Evolutionary conservation across 2,888 invertebrate species (phyloP).

Genomic region (Prosopocoilus inquinatus): DNA sequence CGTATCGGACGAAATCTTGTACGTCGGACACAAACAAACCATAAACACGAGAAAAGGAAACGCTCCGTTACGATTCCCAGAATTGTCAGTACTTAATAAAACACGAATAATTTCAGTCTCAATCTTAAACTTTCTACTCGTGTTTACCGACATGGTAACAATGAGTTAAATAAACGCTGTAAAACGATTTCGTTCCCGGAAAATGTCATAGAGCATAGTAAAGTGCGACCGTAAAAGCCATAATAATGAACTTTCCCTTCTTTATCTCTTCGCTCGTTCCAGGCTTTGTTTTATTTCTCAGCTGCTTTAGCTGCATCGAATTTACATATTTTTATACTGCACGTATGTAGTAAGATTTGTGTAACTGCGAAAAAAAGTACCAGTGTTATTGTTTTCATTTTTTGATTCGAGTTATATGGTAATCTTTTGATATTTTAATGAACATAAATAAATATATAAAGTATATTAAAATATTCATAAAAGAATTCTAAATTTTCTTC

Average conservation of each 20-base stretch:
- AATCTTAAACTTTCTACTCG: conserved; percentile 10
- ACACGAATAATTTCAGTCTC: background rate
- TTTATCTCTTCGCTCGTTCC: conserved; percentile 24
- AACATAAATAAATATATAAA: too few relatives aligned
- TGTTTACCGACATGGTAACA: conserved; percentile 11
- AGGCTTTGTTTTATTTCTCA: conserved; percentile 3
- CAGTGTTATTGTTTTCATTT: background rate
- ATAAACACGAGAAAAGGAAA: too few relatives aligned
- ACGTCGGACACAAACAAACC: too few relatives aligned
- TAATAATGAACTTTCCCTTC: conserved; percentile 28
- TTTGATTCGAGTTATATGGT: too few relatives aligned
- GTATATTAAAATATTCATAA: too few relatives aligned
- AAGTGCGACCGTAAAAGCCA: conserved; percentile 28
- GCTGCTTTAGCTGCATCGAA: background rate
- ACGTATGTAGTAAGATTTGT: background rate
- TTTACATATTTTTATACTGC: background rate
- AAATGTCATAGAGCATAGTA: conserved; percentile 20
- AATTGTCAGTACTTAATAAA: background rate
- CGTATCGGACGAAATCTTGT: too few relatives aligned
- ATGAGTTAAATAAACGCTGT: conserved; percentile 15
- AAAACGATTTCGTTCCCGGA: conserved; percentile 6
- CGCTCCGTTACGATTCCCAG: background rate
- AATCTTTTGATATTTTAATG: too few relatives aligned
- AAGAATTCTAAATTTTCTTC: too few relatives aligned
- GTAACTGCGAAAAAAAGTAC: background rate